Evolutionary conservation across 2,888 invertebrate genomes (phyloP), one percentile per base, ranked within the genome.

Genomic region (Timandra comae): DNA sequence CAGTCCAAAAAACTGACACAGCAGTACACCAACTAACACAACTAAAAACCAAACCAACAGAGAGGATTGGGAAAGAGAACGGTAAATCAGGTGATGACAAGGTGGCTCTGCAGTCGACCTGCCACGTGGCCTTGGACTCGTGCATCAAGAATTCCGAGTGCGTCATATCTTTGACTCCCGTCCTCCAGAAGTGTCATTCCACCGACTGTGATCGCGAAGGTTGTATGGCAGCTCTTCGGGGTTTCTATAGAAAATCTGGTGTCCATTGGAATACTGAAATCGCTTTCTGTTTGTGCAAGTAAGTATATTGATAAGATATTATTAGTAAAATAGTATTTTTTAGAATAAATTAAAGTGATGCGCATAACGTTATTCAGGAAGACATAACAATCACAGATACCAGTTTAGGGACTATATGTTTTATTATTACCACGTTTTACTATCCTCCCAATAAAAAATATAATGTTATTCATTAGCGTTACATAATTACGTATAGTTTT

Each of bases 261-360:
- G 91, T 93, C 49, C 91, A 91, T 52, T 92, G 94, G 90, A 95
- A 94, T 65, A 89, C 95, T 46, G 96, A 96, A 77, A 93, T 96
- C 56, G 96, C 96, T 52, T 96, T 96, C 82, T 96, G 96, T 72
- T 88, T 96, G 41, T 96, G 96, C 95, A 95, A 93, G 96, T 95
- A 81, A 91, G 93, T 89, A 2, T 16, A 23, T 7, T 1, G 7
- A 19, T n/a, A n/a, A n/a, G n/a, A n/a, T n/a, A n/a, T n/a, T n/a
- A n/a, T n/a, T n/a, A n/a, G n/a, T n/a, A n/a, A n/a, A n/a, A n/a
- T n/a, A n/a, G n/a, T n/a, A n/a, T n/a, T n/a, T n/a, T n/a, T n/a
- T n/a, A n/a, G n/a, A n/a, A n/a, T n/a, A n/a, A n/a, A n/a, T n/a
- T n/a, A n/a, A n/a, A n/a, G n/a, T n/a, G n/a, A n/a, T n/a, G n/a